Conservation (phyloP, 1,140 invertebrate genomes). For the Drosophila baimaii region DNA sequence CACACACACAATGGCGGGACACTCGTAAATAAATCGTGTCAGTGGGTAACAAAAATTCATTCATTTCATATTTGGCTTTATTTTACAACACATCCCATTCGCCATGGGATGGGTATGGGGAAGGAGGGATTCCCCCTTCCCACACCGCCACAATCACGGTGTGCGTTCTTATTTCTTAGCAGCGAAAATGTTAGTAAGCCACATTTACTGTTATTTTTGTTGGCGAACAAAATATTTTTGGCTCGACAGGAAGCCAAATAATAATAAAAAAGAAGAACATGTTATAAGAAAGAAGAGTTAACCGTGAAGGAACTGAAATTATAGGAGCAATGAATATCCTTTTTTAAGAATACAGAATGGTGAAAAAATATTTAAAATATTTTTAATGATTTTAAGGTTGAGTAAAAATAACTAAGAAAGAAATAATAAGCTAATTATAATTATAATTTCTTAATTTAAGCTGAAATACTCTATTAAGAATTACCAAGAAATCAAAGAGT, state of each 20-base stretch:
- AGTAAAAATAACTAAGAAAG: too few species aligned
- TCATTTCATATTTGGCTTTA: conserved; percentile 77
- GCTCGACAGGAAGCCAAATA: conserved; percentile 31
- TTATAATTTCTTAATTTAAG: background rate
- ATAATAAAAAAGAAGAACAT: conserved; percentile 42
- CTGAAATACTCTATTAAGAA: background rate
- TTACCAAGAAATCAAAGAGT: accelerated
- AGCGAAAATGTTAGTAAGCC: conserved; percentile 68
- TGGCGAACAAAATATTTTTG: conserved; percentile 69
- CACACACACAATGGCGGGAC: conserved; percentile 63
- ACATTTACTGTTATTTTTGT: conserved; percentile 78
- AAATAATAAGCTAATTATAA: background rate
- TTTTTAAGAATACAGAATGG: background rate
- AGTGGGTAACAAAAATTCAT: conserved; percentile 83
- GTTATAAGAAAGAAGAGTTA: conserved; percentile 49
- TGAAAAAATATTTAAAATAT: background rate
- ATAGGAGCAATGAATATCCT: conserved; percentile 25
- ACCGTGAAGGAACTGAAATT: background rate
- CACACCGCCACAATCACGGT: conserved; percentile 2
- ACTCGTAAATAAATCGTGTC: conserved; percentile 82
- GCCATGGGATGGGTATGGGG: background rate
- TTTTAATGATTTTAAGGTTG: too few species aligned
- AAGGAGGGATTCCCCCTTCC: background rate
- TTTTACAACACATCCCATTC: conserved; percentile 43
- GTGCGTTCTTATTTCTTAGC: conserved; percentile 38